Evolutionary conservation across 1,140 invertebrate genomes (phyloP).

Genomic region (Leptopilina boulardi): DNA sequence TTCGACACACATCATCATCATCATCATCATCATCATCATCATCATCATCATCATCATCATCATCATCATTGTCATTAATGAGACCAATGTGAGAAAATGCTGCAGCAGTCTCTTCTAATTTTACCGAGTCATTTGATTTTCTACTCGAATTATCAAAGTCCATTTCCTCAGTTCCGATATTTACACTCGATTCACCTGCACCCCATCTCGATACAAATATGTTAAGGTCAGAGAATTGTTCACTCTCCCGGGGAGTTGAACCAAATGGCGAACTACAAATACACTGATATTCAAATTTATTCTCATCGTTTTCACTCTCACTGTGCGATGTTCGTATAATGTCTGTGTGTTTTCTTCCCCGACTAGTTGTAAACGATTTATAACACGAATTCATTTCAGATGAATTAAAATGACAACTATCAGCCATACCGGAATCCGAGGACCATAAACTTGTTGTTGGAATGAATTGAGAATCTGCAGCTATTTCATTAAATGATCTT

Average conservation of each 20-base stretch:
- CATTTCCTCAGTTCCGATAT: background rate
- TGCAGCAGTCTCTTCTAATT: background rate
- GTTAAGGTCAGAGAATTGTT: conserved; percentile 13
- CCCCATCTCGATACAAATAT: conserved; percentile 15
- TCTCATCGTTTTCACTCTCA: conserved; percentile 79
- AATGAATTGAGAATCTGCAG: background rate
- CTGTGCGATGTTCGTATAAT: conserved; percentile 55
- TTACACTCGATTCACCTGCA: background rate
- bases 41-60: conserved; percentile 23
- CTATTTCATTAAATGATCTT: conserved; percentile 31
- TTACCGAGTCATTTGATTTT: background rate
- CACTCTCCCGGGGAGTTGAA: conserved; percentile 78
- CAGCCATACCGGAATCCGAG: conserved; percentile 89
- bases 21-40: conserved; percentile 24
- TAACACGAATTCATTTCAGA: conserved; percentile 66
- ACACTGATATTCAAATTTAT: conserved; percentile 82
- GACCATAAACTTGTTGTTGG: conserved; percentile 75
- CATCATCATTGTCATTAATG: conserved; percentile 26
- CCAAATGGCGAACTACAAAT: conserved; percentile 84
- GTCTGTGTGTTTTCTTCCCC: conserved; percentile 48
- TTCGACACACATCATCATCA: conserved; percentile 40
- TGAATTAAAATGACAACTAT: conserved; percentile 79
- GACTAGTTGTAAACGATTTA: conserved; percentile 53
- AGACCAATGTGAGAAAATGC: background rate
- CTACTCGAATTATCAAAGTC: conserved; percentile 15